Evolutionary conservation across 2,888 invertebrate genomes (phyloP).

Genomic region (Cyrtodaria siliqua): DNA sequence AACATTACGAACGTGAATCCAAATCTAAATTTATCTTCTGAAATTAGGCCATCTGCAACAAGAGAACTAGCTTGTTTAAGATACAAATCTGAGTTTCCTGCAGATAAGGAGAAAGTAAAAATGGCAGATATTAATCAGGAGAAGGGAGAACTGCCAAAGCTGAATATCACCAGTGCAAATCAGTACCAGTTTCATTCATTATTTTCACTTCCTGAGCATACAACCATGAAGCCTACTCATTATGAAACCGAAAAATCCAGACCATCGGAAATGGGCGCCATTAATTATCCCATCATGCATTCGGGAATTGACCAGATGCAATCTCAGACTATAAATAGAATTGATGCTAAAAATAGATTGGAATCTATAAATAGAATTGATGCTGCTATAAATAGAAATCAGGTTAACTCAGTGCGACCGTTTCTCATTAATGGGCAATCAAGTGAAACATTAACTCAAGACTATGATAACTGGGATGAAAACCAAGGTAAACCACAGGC

Average conservation of each 20-base stretch:
- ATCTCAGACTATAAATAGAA: background rate
- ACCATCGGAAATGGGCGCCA: conserved; percentile 35
- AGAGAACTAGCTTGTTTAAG: conserved; percentile 22
- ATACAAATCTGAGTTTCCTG: conserved; percentile 25
- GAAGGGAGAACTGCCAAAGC: conserved; percentile 36
- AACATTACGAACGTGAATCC: background rate
- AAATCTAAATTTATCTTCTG: background rate
- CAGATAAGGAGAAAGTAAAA: background rate
- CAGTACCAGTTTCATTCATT: conserved; percentile 11
- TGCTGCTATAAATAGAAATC: conserved; percentile 25
- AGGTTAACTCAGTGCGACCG: conserved; percentile 55
- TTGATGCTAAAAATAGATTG: background rate
- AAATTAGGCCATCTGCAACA: background rate
- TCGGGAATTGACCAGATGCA: conserved; percentile 34
- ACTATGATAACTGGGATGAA: conserved; percentile 54
- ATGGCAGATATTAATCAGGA: background rate
- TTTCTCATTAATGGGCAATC: conserved; percentile 59
- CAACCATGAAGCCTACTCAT: background rate
- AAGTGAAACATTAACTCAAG: conserved; percentile 33
- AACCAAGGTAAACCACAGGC: conserved; percentile 26
- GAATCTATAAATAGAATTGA: background rate
- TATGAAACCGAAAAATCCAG: background rate
- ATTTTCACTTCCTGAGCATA: conserved; percentile 1
- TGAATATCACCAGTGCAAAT: conserved; percentile 49
- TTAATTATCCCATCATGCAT: conserved; percentile 57